Evolutionary conservation across 2,797 vertebrate genomes (phyloP).

Genomic region (Thaleichthys pacificus): DNA sequence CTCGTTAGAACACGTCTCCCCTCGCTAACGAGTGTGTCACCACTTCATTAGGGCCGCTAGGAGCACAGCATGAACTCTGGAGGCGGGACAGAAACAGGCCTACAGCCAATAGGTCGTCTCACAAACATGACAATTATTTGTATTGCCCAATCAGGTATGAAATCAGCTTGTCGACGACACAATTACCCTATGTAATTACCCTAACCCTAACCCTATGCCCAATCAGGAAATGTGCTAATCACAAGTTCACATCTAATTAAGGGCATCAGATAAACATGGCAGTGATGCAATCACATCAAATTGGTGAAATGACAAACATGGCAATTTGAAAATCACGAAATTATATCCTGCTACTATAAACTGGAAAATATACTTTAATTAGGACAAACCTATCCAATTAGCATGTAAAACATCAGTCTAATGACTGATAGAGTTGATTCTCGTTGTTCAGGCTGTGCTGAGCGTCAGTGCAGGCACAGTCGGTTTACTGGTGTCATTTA

Average conservation of each 20-base stretch:
- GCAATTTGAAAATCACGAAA: slow-evolving; percentile 29
- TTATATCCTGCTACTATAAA: slow-evolving; percentile 33
- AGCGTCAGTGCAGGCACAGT: too few relatives aligned
- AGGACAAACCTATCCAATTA: slow-evolving; percentile 34
- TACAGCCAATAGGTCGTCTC: slow-evolving; percentile 33
- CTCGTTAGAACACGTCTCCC: slow-evolving; percentile 69
- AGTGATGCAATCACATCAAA: slow-evolving; percentile 46
- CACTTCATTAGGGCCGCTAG: slow-evolving; percentile 68
- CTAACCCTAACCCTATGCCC: slow-evolving; percentile 11
- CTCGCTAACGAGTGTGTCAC: slow-evolving; percentile 67
- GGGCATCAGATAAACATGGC: slow-evolving; percentile 46
- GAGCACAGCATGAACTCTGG: slow-evolving; percentile 48
- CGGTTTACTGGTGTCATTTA: slow-evolving; percentile 21
- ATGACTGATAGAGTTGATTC: slow-evolving; percentile 7
- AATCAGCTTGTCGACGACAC: slow-evolving; percentile 34
- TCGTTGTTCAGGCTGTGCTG: too few relatives aligned
- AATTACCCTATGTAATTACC: not conserved
- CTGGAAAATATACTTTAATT: slow-evolving; percentile 38
- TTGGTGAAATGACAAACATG: slow-evolving; percentile 40
- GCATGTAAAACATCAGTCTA: slow-evolving; percentile 25
- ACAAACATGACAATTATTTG: slow-evolving; percentile 19
- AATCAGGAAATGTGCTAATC: slow-evolving; percentile 46
- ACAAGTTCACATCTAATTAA: slow-evolving; percentile 58
- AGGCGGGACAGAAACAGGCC: slow-evolving; percentile 36
- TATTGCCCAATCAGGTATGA: slow-evolving; percentile 28